Evolutionary conservation across 2,113 vertebrate genomes (phyloP).

Genomic region (Atlantisia rogersi): DNA sequence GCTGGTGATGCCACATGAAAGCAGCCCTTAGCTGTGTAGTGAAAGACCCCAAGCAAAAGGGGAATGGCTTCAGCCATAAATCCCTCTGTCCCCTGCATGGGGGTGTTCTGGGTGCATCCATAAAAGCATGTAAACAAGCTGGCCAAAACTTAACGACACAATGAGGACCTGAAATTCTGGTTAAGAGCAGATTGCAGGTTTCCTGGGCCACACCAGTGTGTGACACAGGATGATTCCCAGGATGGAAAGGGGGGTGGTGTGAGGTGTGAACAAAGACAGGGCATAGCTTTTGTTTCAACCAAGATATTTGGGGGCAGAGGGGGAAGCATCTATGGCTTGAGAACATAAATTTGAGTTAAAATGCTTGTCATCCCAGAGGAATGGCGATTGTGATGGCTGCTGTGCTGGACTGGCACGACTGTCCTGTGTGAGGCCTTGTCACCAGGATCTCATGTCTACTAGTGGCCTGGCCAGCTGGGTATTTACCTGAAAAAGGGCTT

Average conservation of each 20-base stretch:
- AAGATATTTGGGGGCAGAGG: background rate
- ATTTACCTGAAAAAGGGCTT: background rate
- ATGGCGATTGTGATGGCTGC: accelerated
- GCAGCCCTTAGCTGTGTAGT: background rate
- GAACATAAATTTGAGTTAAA: background rate
- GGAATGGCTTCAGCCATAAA: background rate
- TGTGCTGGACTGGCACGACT: background rate
- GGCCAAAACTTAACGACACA: accelerated
- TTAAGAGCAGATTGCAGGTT: background rate
- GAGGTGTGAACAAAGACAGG: background rate
- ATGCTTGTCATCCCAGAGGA: background rate
- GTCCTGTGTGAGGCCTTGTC: background rate
- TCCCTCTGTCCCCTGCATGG: accelerated
- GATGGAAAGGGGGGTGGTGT: accelerated
- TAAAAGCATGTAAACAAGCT: background rate
- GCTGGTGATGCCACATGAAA: background rate
- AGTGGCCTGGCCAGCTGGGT: accelerated
- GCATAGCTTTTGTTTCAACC: background rate
- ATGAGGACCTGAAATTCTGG: background rate
- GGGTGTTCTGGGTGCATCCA: background rate
- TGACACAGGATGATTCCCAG: background rate
- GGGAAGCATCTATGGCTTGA: background rate
- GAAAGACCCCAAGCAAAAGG: background rate
- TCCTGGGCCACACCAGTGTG: background rate
- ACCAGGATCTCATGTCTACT: background rate